Evolutionary conservation across 1,140 invertebrate species (phyloP), one percentile per base, ranked within the genome.

Genomic region (Drosophila oshimai): DNA sequence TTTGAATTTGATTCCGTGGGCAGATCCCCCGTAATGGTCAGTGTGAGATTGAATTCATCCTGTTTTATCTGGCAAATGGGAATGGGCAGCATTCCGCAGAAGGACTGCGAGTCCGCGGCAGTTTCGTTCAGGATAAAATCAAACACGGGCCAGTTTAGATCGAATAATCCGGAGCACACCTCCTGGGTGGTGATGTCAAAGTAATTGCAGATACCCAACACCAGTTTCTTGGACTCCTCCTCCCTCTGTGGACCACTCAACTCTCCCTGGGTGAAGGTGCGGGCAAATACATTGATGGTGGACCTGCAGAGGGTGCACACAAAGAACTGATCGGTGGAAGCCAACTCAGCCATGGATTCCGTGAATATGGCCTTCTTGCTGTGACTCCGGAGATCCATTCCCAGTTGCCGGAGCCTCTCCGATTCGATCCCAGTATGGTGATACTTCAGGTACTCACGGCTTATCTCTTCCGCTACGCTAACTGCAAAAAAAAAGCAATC

Each of bases 231-330:
- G 3, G 94, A 65, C 9, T 92, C 78, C 36, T 93, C 93, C 10
- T 80, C 69, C 39, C 80, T 62, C 18, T 80, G 20, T 0, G 81
- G 62, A 0, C 76, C 80, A 26, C 46, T 80, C 0, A 86, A 17
- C 13, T 89, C 78, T 0, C 84, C 71, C 7, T 73, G 18, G 12
- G 68, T 65, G 10, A 92, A 79, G 0, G 91, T 76, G 15, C 88
- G 53, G 0, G 92, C 81, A 0, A 93, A 57, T 2, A 91, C 80
- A 28, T 81, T 87, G 3, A 93, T 70, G 4, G 91, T 55, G 18
- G 92, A 91, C 1, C 92, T 89, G 47, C 94, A 94, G 39, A 93
- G 44, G 13, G 92, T 86, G 54, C 94, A 94, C 6, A 92, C 90
- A 3, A 92, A 55, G 24, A 47, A 79, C 54, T 80, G 75, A 73